Evolutionary conservation across 2,888 invertebrate genomes (phyloP), one percentile per base, ranked within the genome.

Genomic region (Erebia aethiops): DNA sequence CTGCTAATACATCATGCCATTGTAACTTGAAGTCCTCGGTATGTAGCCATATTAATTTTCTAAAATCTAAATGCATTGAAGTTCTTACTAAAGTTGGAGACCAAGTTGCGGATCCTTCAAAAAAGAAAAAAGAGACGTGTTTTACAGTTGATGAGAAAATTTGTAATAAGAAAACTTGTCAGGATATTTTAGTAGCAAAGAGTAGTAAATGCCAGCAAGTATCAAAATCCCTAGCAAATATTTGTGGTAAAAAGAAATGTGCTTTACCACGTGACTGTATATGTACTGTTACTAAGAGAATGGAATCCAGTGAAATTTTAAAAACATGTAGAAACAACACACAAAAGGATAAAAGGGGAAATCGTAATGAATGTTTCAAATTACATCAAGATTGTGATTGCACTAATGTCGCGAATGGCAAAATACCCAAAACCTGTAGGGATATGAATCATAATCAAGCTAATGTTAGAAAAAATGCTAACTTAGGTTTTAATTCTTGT

Each of bases 21-120:
- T 43, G 54, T 21, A 67, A 43, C 13, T 11, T 18, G 2, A 52
- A 63, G 14, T 13, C 18, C 16, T 21, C 11, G 4, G 52, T 56
- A 57, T 46, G 16, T 13, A 2, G 35, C 18, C 41, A 41, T 46
- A 8, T 41, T 58, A 13, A 56, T 51, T 51, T 21, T 64, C 21
- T 52, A 13, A 58, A 63, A 63, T 63, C 63, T 10, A 58, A 67
- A 43, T n/a, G 5, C 41, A 18, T 58, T 11, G 35, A 58, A 62
- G 67, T 41, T 18, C 13, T 52, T 13, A n/a, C 16, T 26, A 43
- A 61, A 57, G 14, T 43, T 54, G 3, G 58, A 43, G 56, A 63
- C 16, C 63, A 43, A 54, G 13, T 13, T 67, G 2, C 49, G 58
- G 11, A 18, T n/a, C 2, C 41, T 16, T 18, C 26, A 13, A 65